A percentile compares a stretch with the other conserved stretches of the same genome.
phyloP scores from a whole-genome alignment of 2,888 invertebrate genomes.

The Lomographa bimaculata region DNA sequence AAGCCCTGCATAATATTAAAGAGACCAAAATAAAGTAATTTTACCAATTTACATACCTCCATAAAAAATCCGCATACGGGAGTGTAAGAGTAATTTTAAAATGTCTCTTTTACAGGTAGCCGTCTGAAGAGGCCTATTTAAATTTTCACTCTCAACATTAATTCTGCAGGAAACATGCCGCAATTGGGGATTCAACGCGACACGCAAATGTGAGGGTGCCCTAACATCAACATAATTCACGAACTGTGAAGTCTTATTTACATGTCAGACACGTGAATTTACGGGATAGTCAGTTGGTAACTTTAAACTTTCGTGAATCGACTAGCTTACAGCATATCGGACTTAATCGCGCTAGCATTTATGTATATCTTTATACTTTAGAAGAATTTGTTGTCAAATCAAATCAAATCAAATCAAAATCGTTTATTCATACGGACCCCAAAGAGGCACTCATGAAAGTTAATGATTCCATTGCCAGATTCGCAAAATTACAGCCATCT shows the following conservation, averaged over 20 bases:
- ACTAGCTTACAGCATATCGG: too few relatives aligned
- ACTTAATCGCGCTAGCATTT: too few relatives aligned
- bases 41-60: constrained; percentile 10
- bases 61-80: constrained; percentile 13
- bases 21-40: constrained; percentile 10
- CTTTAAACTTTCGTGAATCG: too few relatives aligned
- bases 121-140: constrained; percentile 26
- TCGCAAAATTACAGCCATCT: too few relatives aligned
- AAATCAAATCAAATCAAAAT: too few relatives aligned
- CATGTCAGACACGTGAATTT: constrained; percentile 6
- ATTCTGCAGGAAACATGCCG: constrained; percentile 31
- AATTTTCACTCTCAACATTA: constrained; percentile 31
- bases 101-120: constrained; percentile 21
- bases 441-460: too few relatives aligned
- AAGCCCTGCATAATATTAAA: constrained; percentile 6
- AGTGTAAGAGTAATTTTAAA: constrained; percentile 15
- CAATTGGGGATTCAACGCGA: constrained; percentile 40
- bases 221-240: constrained; percentile 36
- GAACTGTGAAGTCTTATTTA: constrained; percentile 23
- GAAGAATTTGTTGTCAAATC: too few relatives aligned
- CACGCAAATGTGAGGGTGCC: constrained; percentile 45
- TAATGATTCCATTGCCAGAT: too few relatives aligned
- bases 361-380: too few relatives aligned
- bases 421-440: too few relatives aligned
- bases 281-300: too few relatives aligned